phyloP scores from a whole-genome alignment of 2,888 invertebrate species.

The Leptogaster cylindrica region DNA sequence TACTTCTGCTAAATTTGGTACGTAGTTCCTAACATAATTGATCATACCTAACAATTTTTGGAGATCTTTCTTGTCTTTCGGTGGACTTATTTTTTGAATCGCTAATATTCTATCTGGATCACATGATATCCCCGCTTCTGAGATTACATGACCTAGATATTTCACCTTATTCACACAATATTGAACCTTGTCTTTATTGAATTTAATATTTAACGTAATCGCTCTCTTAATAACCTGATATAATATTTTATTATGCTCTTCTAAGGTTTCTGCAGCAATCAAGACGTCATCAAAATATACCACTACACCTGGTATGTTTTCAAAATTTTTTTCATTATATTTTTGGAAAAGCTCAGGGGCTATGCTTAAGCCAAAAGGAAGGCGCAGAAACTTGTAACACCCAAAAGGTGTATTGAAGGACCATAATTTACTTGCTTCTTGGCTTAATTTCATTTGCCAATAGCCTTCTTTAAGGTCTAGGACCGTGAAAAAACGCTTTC shows the following conservation, averaged over 20 bases:
- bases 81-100: constrained; percentile 13
- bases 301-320: constrained; percentile 49
- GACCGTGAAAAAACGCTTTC: constrained; percentile 49
- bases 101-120: constrained; percentile 42
- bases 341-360: constrained; percentile 51
- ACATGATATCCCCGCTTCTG: constrained; percentile 39
- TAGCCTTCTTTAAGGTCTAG: constrained; percentile 49
- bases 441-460: constrained; percentile 44
- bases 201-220: constrained; percentile 51
- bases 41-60: constrained; percentile 44
- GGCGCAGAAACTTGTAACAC: constrained; percentile 44
- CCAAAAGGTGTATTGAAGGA: constrained; percentile 48
- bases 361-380: constrained; percentile 50
- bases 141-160: constrained; percentile 50
- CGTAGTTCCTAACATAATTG: neutral
- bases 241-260: constrained; percentile 49
- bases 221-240: constrained; percentile 50
- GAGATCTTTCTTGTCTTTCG: constrained; percentile 39
- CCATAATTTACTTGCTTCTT: constrained; percentile 54
- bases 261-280: constrained; percentile 33
- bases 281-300: constrained; percentile 54
- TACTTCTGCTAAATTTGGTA: too few species aligned
- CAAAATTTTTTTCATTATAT: constrained; percentile 48
- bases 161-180: constrained; percentile 48
- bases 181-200: constrained; percentile 50